Base-by-base conservation (phyloP, 2,797 vertebrate genomes). In the Euphonia xanthogaster region DNA sequence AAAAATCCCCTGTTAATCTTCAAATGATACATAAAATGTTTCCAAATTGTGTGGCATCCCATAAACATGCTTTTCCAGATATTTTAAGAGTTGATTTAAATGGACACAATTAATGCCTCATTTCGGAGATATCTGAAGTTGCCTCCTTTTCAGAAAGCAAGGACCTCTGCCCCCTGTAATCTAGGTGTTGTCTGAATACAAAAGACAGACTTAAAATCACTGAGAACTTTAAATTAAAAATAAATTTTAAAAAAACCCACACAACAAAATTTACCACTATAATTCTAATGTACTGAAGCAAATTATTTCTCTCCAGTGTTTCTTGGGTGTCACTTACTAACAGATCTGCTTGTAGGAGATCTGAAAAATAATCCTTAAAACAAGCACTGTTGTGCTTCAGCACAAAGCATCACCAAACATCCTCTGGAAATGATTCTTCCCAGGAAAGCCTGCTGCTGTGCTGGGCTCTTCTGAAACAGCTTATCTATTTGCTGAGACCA, bases 121-220 rank as follows among this genome's bases (percentile, higher is more conserved):
- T 67, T 92, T 81, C 15, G 8, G 51, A 84, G 54, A 37, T 76
- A 90, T 4, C 12, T 61, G 63, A 96, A 93, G 77, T 94, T 86
- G 39, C 1, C n/a, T 90, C 37, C 45, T 57, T 77, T 82, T 90
- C 25, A 19, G 73, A 97, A 91, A 94, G 54, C 3, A 15, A 62
- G 18, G 14, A 66, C 22, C 18, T 62, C 73, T 89, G 18, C 30
- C 40, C 5, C 78, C 79, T 44, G 22, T 51, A 27, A 81, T 47
- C 15, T 33, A 61, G 45, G 3, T 50, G 14, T 24, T 55, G 1
- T 48, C 27, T 86, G 33, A 55, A 73, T 8, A 57, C 12, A 63
- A 62, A 88, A 61, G 2, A 62, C 5, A 67, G 27, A 47, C 9
- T 61, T 55, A 53, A 54, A 86, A 71, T 70, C 5, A 5, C 17